These are phyloP conservation scores for Amniataba percoides DNA, from an alignment of 2,797 vertebrate genomes.

Conservation along the genomic window DNA sequence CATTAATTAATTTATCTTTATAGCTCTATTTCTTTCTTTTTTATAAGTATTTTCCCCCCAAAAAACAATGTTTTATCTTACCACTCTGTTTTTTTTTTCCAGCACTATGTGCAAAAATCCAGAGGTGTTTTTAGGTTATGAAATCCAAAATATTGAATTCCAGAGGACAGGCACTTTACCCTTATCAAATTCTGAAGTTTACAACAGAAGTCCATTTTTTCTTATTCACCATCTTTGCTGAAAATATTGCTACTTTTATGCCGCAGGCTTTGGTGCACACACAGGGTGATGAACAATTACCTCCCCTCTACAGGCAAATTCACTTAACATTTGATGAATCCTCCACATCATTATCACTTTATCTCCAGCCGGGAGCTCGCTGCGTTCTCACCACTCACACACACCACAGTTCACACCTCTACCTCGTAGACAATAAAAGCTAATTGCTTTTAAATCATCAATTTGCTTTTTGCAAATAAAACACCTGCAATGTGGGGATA, in stretches of 20 bases:
- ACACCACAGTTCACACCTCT: constrained; percentile 23
- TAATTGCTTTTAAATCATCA: constrained; percentile 29
- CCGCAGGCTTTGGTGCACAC: constrained; percentile 6
- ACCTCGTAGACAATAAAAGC: constrained; percentile 13
- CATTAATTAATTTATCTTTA: not conserved
- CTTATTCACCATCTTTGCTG: not conserved
- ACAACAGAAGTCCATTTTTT: not conserved
- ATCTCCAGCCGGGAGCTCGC: constrained; percentile 35
- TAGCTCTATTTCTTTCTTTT: not conserved
- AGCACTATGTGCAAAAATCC: not conserved
- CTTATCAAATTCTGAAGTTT: not conserved
- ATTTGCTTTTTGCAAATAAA: constrained; percentile 32
- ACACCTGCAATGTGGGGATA: constrained; percentile 26
- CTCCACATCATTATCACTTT: constrained; percentile 47
- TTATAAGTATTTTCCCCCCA: not conserved
- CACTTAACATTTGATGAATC: constrained; percentile 54
- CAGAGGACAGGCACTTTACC: not conserved
- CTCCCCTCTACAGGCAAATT: constrained; percentile 31
- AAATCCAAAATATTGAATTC: not conserved
- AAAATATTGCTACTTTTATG: constrained; percentile 22
- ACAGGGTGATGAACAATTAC: constrained; percentile 26
- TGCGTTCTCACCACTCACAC: constrained; percentile 13
- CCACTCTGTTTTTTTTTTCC: not conserved
- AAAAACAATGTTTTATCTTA: no score
- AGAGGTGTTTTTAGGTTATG: not conserved